Evolutionary conservation across 2,797 vertebrate genomes (phyloP).

Genomic region (Danio choprae): DNA sequence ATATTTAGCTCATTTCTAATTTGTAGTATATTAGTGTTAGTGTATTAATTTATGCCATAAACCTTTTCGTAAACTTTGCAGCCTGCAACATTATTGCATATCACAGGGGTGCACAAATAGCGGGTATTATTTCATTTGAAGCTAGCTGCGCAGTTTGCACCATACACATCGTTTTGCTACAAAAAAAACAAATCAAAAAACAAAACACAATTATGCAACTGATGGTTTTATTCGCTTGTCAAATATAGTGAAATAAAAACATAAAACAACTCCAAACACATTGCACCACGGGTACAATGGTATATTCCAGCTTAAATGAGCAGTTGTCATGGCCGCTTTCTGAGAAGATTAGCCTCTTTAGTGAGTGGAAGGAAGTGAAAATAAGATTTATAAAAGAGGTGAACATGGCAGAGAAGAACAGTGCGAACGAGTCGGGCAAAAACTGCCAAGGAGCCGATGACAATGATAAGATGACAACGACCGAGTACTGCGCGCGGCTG

Average conservation of each 20-base stretch:
- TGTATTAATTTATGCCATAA: too few species aligned
- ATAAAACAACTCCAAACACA: background rate
- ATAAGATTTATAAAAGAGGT: background rate
- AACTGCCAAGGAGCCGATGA: slow-evolving; percentile 39
- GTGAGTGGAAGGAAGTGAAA: slow-evolving; percentile 11
- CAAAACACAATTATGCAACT: background rate
- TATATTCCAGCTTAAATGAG: slow-evolving; percentile 31
- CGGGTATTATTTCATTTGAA: background rate
- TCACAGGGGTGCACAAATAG: slow-evolving; percentile 1
- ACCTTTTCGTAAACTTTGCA: background rate
- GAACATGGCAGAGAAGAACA: slow-evolving; percentile 52
- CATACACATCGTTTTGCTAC: background rate
- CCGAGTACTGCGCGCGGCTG: slow-evolving; percentile 85
- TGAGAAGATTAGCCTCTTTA: slow-evolving; percentile 29
- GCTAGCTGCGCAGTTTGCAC: background rate
- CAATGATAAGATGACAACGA: slow-evolving; percentile 53
- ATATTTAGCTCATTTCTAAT: too few species aligned
- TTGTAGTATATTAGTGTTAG: too few species aligned
- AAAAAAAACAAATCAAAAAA: too few species aligned
- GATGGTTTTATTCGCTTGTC: background rate
- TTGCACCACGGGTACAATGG: background rate
- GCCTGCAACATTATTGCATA: background rate
- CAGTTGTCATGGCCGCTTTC: slow-evolving; percentile 44
- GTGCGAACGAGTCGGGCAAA: slow-evolving; percentile 7
- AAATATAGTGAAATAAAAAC: background rate